phyloP scores from a whole-genome alignment of 2,113 vertebrate genomes.

The Gymnogyps californianus region DNA sequence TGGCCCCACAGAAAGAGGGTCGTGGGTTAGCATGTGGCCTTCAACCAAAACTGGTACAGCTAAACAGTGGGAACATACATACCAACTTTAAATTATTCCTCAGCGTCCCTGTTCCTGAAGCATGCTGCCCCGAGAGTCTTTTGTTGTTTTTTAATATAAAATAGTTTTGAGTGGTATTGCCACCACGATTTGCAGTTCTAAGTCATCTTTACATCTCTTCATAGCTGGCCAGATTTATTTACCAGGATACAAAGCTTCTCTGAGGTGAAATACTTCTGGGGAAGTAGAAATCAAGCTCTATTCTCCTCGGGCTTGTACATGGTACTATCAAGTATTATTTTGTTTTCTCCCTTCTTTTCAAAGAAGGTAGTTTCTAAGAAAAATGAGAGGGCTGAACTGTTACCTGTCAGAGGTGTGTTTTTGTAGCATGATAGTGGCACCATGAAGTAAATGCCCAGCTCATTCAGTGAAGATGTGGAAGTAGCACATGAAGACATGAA shows the following conservation, averaged over 20 bases:
- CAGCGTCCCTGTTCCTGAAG: background rate
- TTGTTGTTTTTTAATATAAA: background rate
- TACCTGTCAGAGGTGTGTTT: background rate
- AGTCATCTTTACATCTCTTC: background rate
- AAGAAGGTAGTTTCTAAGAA: background rate
- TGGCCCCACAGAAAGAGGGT: background rate
- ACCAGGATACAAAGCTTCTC: background rate
- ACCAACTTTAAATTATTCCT: background rate
- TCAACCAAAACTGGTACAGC: background rate
- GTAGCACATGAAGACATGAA: background rate
- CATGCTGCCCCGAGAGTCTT: background rate
- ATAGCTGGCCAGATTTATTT: background rate
- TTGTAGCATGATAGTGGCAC: background rate
- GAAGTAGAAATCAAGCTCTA: background rate
- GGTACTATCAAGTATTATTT: background rate
- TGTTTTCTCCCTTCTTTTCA: background rate
- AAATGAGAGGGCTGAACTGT: background rate
- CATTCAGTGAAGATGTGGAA: background rate
- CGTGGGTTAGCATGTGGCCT: background rate
- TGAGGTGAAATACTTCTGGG: background rate
- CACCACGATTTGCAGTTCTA: background rate
- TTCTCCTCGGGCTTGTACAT: background rate
- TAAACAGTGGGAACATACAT: background rate
- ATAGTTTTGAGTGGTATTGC: background rate
- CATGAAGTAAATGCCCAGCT: background rate